phyloP scores from a whole-genome alignment of 1,140 invertebrate species.

The Leptinotarsa undecemlineata region DNA sequence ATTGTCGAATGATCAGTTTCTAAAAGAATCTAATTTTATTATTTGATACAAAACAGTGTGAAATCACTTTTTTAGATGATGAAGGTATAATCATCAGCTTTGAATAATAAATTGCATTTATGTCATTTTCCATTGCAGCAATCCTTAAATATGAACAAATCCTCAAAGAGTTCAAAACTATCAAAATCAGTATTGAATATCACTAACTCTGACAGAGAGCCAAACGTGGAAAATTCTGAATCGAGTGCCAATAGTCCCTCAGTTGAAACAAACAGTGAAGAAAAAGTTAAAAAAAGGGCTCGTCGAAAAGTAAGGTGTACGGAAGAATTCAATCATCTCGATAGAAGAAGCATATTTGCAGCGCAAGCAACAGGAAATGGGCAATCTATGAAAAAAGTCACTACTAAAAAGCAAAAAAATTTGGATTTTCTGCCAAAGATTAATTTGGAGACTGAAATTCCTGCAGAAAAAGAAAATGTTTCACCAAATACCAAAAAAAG shows the following conservation, averaged over 20 bases:
- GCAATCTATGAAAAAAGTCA: not conserved
- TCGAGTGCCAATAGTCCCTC: not conserved
- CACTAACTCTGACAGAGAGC: too few relatives aligned
- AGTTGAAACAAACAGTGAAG: not conserved
- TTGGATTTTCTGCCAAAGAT: not conserved
- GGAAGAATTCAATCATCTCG: constrained; percentile 1
- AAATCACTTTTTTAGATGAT: too few relatives aligned
- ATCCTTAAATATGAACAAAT: too few relatives aligned
- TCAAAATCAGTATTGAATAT: too few relatives aligned
- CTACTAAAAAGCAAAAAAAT: not conserved
- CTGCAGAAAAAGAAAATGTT: not conserved
- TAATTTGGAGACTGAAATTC: not conserved
- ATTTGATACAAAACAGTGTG: too few relatives aligned
- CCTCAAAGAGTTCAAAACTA: too few relatives aligned
- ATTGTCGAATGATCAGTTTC: too few relatives aligned
- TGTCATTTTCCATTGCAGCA: too few relatives aligned
- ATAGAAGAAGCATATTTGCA: not conserved
- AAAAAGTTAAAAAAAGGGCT: not conserved
- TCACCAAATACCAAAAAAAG: not conserved
- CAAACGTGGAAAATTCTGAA: too few relatives aligned
- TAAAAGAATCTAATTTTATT: too few relatives aligned
- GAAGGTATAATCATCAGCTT: too few relatives aligned
- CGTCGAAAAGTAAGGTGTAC: constrained; percentile 10
- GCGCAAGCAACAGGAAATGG: not conserved
- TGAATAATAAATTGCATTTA: too few relatives aligned